Evolutionary conservation across 2,888 invertebrate genomes (phyloP), one percentile per base, ranked within the genome.

Genomic region (Abscondita cerata): DNA sequence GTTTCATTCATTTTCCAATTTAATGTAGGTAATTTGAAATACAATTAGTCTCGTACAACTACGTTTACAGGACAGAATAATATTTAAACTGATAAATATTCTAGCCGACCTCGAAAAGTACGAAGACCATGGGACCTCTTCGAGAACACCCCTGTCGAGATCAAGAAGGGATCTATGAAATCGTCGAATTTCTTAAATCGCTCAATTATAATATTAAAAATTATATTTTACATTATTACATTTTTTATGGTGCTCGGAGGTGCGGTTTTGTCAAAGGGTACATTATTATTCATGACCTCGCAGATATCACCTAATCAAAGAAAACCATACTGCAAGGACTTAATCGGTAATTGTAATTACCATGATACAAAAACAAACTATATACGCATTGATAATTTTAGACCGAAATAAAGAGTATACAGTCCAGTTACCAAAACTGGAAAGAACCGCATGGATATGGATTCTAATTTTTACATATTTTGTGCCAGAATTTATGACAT

Each of bases 371-470:
- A 44, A 15, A 44, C 46, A 4, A 3, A 44, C 3, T 11, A 5
- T 20, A 8, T 19, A 5, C 8, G 48, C 47, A 13, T 16, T 33
- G 53, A n/a, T n/a, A n/a, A 1, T 41, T 53, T 15, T 31, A 89
- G 90, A 84, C 61, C 78, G 84, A 44, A 85, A 88, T 69, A 84
- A 84, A 71, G 85, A 88, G 74, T 88, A 88, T 70, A 80, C 85
- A 63, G 87, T 88, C 1, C 78, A 81, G 4, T 79, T 89, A 18
- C 83, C 90, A 0, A 81, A 85, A 62, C 84, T 85, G 70, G 90
- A 91, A 73, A 84, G 88, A 66, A 82, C 89, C 56, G 83, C 87
- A 44, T 94, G 93, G 93, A 86, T 91, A 11, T 95, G 93, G 93
- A 86, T 89, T 48, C 78, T 93, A 20, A 81, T 93, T 40, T 87